These are phyloP conservation scores for Salmo trutta DNA, from an alignment of 2,797 vertebrate genomes.

Conservation along the genomic window DNA sequence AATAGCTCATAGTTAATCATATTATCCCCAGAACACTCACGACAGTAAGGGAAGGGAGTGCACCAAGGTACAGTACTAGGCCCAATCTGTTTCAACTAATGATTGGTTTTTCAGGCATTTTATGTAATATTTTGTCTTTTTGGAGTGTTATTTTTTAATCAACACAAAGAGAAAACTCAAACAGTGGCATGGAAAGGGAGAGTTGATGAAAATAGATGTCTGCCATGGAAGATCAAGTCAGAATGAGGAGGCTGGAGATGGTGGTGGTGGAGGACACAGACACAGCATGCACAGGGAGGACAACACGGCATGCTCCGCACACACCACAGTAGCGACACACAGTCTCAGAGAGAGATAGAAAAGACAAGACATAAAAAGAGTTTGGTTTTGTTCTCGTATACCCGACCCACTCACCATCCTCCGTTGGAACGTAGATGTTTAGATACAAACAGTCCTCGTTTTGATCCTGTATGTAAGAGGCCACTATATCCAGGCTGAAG, in stretches of 20 bases:
- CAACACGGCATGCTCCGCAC: slow-evolving; percentile 83
- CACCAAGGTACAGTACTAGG: slow-evolving; percentile 62
- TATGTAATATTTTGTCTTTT: slow-evolving; percentile 46
- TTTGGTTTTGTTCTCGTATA: slow-evolving; percentile 60
- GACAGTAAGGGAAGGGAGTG: slow-evolving; percentile 79
- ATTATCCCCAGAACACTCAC: slow-evolving; percentile 76
- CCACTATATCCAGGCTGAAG: slow-evolving; percentile 98
- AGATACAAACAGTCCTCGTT: slow-evolving; percentile 98
- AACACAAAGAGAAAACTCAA: slow-evolving; percentile 87
- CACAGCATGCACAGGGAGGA: slow-evolving; percentile 82
- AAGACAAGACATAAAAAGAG: too few relatives aligned
- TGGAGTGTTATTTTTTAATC: slow-evolving; percentile 29
- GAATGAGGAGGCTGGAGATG: slow-evolving; percentile 53
- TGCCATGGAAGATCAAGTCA: slow-evolving; percentile 82
- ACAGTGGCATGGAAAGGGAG: slow-evolving; percentile 84
- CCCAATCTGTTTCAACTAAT: slow-evolving; percentile 68
- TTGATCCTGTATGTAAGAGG: slow-evolving; percentile 98
- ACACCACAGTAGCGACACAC: slow-evolving; percentile 77
- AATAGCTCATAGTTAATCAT: slow-evolving; percentile 56
- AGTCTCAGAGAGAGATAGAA: slow-evolving; percentile 35
- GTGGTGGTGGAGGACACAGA: slow-evolving; percentile 51
- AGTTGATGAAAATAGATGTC: slow-evolving; percentile 80
- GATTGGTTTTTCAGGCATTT: slow-evolving; percentile 58
- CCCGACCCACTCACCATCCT: slow-evolving; percentile 98
- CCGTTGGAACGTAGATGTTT: slow-evolving; percentile 99